phyloP scores from a whole-genome alignment of 2,888 invertebrate species.

The Platycnemis pennipes region DNA sequence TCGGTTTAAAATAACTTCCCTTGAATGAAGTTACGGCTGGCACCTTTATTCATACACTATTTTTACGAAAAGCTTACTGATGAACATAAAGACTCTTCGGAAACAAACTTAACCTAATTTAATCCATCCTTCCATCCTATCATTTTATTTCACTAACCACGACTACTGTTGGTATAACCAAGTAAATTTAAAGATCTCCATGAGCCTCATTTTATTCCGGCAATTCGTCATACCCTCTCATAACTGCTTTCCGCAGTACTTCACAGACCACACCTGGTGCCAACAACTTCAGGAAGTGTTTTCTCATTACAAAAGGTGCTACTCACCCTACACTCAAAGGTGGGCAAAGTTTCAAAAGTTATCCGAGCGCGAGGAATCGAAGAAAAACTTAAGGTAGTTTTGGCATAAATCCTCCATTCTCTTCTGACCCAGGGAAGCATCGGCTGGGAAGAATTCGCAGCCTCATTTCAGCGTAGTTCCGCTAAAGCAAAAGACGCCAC shows the following conservation, averaged over 20 bases:
- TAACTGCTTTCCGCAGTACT: neutral
- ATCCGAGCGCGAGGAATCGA: neutral
- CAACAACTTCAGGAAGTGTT: neutral
- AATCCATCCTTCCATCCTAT: too few relatives aligned
- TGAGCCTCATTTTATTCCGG: neutral
- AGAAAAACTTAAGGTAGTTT: constrained; percentile 15
- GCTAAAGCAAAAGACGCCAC: too few relatives aligned
- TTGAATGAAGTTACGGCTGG: too few relatives aligned
- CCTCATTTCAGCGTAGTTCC: too few relatives aligned
- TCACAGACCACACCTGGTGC: neutral
- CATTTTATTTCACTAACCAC: too few relatives aligned
- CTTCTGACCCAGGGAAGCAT: neutral
- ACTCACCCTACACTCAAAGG: neutral
- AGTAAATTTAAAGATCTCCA: too few relatives aligned
- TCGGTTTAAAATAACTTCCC: too few relatives aligned
- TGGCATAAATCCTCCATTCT: neutral
- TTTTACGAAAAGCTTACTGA: too few relatives aligned
- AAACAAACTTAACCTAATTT: too few relatives aligned
- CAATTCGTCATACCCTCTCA: neutral
- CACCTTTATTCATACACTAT: too few relatives aligned
- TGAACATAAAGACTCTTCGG: too few relatives aligned
- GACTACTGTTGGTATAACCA: too few relatives aligned
- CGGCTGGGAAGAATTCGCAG: neutral
- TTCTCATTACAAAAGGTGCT: constrained; percentile 25
- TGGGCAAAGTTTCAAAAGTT: neutral